phyloP scores from a whole-genome alignment of 2,113 vertebrate species.

The Polyodon spathula region DNA sequence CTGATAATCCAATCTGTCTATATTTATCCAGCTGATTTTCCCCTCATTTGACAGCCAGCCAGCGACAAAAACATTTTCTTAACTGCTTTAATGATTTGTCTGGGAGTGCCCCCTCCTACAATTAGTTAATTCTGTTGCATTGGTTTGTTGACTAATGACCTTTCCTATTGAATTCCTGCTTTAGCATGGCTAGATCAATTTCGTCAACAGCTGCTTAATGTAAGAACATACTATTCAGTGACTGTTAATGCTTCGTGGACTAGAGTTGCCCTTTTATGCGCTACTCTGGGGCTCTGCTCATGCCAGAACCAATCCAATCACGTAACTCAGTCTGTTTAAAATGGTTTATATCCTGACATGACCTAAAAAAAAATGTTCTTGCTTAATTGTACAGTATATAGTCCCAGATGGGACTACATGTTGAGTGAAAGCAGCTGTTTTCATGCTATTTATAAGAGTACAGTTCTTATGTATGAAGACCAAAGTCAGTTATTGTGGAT shows the following conservation, averaged over 20 bases:
- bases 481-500: too few species aligned
- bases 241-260: constrained; percentile 19
- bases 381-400: too few species aligned
- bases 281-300: constrained; percentile 3
- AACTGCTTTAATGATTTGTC: constrained; percentile 3
- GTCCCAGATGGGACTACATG: too few species aligned
- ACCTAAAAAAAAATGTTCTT: constrained; percentile 7
- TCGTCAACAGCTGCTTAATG: constrained; percentile 19
- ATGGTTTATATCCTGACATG: background rate
- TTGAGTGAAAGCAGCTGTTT: too few species aligned
- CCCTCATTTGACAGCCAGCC: background rate
- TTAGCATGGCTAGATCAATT: constrained; percentile 16
- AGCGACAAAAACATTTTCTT: background rate
- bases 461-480: too few species aligned
- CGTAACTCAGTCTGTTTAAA: background rate
- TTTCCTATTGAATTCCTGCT: constrained; percentile 17
- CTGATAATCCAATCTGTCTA: background rate
- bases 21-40: background rate
- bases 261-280: constrained; percentile 5
- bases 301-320: constrained; percentile 4
- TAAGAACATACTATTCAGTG: constrained; percentile 19
- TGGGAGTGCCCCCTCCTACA: background rate
- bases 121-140: constrained; percentile 18
- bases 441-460: too few species aligned
- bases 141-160: constrained; percentile 18